Percentiles rank a stretch among this genome's conserved stretches.
phyloP scores from a whole-genome alignment of 2,797 vertebrate genomes.

The Uromys caudimaculatus region DNA sequence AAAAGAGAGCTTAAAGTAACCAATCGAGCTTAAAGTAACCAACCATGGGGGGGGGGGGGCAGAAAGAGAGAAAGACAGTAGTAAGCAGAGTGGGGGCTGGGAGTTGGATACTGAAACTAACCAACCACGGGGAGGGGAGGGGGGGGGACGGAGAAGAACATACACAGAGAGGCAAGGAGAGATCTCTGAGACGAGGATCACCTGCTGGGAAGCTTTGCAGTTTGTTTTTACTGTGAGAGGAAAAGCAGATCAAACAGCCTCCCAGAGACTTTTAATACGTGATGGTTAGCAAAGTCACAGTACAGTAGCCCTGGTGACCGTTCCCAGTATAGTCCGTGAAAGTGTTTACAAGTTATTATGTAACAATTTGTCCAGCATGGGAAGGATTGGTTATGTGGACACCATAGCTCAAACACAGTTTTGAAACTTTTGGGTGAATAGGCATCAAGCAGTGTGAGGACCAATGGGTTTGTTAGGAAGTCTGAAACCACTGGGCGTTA shows the following conservation, averaged over 20 bases:
- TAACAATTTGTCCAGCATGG: background rate
- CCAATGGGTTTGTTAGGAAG: background rate
- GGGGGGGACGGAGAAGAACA: accelerated
- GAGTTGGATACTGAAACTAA: too few species aligned
- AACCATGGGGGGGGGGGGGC: background rate
- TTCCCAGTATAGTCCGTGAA: background rate
- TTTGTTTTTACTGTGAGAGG: background rate
- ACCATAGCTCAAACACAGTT: background rate
- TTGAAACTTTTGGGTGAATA: conserved; percentile 20
- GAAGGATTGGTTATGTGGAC: background rate
- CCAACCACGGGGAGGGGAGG: background rate
- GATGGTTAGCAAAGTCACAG: conserved; percentile 23
- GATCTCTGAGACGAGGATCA: background rate
- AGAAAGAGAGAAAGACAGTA: background rate
- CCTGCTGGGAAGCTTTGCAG: background rate
- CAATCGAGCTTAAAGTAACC: background rate
- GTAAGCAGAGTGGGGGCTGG: too few species aligned
- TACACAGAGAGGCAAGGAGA: background rate
- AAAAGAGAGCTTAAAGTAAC: background rate
- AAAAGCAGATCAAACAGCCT: background rate
- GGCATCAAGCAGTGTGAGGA: background rate
- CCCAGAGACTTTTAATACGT: background rate
- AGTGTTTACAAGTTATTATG: background rate
- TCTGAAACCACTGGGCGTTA: background rate
- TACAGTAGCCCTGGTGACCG: background rate